A percentile compares a stretch with the other conserved stretches of the same genome.
Evolutionary conservation across 92 coral and sea anemone species (phyloP).

Genomic region (Porites divaricata): DNA sequence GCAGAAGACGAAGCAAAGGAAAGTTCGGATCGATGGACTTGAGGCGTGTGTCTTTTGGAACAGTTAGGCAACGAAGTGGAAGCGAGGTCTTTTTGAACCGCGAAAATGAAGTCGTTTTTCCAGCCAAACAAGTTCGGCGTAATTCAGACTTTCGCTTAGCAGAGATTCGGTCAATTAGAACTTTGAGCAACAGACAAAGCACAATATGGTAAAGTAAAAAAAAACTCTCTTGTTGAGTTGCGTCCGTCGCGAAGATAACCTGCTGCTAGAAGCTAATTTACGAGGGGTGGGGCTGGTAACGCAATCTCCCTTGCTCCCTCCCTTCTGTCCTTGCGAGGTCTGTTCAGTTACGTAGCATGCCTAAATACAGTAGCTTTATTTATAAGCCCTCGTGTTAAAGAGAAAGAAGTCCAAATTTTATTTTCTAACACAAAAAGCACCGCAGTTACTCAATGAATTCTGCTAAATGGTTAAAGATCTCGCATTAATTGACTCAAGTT

Average conservation of each 20-base stretch:
- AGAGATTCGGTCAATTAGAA: conserved; percentile 47
- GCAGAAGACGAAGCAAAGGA: conserved; percentile 23
- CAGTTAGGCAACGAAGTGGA: conserved; percentile 27
- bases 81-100: conserved; percentile 3
- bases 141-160: conserved; percentile 48
- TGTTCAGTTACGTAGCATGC: no score
- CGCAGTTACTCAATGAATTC: no score
- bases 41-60: conserved; percentile 46
- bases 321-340: no score
- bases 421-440: no score
- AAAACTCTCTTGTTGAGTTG: background rate
- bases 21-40: conserved; percentile 30
- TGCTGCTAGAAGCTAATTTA: no score
- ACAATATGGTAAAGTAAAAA: conserved; percentile 60
- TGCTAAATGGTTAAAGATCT: no score
- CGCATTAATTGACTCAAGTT: background rate
- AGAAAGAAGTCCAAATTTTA: no score
- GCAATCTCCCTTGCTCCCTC: no score
- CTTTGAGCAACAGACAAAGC: conserved; percentile 69
- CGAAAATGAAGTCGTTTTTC: conserved; percentile 28
- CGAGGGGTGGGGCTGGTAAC: no score
- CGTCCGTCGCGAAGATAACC: background rate
- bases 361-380: no score
- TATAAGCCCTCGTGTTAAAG: no score
- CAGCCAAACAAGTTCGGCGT: conserved; percentile 35